Percentiles rank a stretch among this genome's conserved stretches.
These are phyloP conservation scores for Collichthys lucidus DNA, from an alignment of 2,113 vertebrate species.

Conservation along the genomic window DNA sequence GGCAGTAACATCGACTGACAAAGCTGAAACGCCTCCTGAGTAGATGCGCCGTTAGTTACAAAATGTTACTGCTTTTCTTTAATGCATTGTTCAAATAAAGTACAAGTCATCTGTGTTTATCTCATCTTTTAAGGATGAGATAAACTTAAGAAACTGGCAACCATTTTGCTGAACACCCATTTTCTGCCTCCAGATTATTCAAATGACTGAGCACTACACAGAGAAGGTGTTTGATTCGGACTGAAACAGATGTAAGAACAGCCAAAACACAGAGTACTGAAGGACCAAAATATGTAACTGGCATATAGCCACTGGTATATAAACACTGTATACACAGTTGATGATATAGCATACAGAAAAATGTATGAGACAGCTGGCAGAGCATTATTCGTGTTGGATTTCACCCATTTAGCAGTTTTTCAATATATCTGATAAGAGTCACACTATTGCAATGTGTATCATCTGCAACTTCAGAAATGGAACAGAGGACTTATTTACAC, in stretches of 20 bases:
- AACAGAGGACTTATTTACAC: slow-evolving; percentile 39
- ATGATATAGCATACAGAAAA: neutral
- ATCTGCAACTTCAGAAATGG: slow-evolving; percentile 30
- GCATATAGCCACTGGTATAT: neutral
- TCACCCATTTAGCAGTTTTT: slow-evolving; percentile 41
- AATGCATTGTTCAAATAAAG: slow-evolving; percentile 3
- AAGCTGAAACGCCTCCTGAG: neutral
- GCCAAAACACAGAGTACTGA: neutral
- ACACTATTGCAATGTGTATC: slow-evolving; percentile 24
- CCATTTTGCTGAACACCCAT: slow-evolving; percentile 10
- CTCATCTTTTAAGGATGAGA: neutral
- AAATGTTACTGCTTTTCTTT: neutral
- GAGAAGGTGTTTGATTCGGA: neutral
- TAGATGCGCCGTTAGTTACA: neutral
- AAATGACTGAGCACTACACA: slow-evolving; percentile 8
- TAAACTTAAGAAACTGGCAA: slow-evolving; percentile 8
- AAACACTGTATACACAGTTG: neutral
- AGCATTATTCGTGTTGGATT: slow-evolving; percentile 31
- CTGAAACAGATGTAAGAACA: neutral
- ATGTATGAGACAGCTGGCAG: slow-evolving; percentile 19
- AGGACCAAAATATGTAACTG: slow-evolving; percentile 9
- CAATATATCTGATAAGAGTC: slow-evolving; percentile 44
- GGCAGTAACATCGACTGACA: neutral
- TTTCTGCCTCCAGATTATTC: slow-evolving; percentile 8
- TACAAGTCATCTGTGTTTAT: neutral